Conservation (phyloP, 2,888 invertebrate genomes). For the Cyclophora punctaria region DNA sequence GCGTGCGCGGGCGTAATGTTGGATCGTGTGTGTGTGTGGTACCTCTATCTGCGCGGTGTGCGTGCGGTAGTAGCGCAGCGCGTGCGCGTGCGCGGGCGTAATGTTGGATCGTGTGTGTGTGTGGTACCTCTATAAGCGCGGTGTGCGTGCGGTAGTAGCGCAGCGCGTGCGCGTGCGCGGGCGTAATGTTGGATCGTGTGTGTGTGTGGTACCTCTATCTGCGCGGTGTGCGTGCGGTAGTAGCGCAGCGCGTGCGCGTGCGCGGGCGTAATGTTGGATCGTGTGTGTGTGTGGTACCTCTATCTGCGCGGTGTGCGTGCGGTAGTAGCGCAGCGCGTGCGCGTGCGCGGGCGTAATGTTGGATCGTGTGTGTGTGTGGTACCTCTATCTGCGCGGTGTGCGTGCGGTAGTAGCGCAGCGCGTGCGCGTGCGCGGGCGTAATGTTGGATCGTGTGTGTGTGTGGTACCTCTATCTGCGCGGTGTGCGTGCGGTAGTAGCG, state of each 20-base stretch:
- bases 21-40: conserved; percentile 1
- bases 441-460: neutral
- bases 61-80: conserved; percentile 94
- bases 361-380: neutral
- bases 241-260: too few species aligned
- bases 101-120: too few species aligned
- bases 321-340: conserved; percentile 95
- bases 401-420: neutral
- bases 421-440: too few species aligned
- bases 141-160: neutral
- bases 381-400: neutral
- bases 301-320: conserved; percentile 98
- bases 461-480: neutral
- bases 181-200: neutral
- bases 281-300: conserved; percentile 77
- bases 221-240: too few species aligned
- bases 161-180: too few species aligned
- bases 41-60: conserved; percentile 99
- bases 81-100: conserved; percentile 82
- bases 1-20: too few species aligned
- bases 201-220: neutral
- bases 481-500: too few species aligned
- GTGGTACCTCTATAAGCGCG: neutral
- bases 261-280: neutral
- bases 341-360: conserved; percentile 75